Evolutionary conservation across 2,888 invertebrate species (phyloP), one percentile per base, ranked within the genome.

Genomic region (Cyaniris semiargus): DNA sequence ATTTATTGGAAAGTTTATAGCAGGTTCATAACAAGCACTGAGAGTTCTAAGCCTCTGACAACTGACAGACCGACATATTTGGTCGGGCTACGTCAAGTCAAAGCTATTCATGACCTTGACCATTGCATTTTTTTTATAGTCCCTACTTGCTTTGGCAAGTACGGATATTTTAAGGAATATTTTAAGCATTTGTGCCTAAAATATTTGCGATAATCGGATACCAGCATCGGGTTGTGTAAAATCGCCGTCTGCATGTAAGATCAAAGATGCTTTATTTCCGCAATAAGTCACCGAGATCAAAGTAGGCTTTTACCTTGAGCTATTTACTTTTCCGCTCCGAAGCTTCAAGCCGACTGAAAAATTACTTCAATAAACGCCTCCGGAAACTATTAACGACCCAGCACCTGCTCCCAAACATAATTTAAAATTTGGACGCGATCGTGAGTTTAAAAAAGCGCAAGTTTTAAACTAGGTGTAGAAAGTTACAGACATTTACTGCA

Each of bases 391-490:
- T 27, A 66, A 27, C 66, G 15, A 31, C 15, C 66, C 15, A 71
- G 21, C 38, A 71, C 71, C 38, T 71, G 38, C 38, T 71, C n/a
- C 8, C 13, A 38, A 71, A 71, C 71, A 38, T 71, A 71, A 71
- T 71, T 71, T 70, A 70, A 70, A 70, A 70, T 70, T 38, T 18
- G 38, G 38, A 21, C n/a, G 70, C 31, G 34, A 34, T 8, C 70
- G n/a, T 21, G n/a, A 38, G 34, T 38, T 71, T 71, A 71, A 71
- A 71, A 71, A 71, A 38, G 34, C 38, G 15, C 38, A 71, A 71
- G 38, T 71, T 71, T 70, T 10, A 71, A 71, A 38, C 34, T 71
- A 71, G 21, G 71, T 71, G 71, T 38, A 10, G 71, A 71, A n/a
- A 71, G 38, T 38, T 71, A 6, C 66, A 31, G 66, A 27, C 66